Evolutionary conservation across 2,888 invertebrate genomes (phyloP), one percentile per base, ranked within the genome.

Genomic region (Drosophila stalkeri): DNA sequence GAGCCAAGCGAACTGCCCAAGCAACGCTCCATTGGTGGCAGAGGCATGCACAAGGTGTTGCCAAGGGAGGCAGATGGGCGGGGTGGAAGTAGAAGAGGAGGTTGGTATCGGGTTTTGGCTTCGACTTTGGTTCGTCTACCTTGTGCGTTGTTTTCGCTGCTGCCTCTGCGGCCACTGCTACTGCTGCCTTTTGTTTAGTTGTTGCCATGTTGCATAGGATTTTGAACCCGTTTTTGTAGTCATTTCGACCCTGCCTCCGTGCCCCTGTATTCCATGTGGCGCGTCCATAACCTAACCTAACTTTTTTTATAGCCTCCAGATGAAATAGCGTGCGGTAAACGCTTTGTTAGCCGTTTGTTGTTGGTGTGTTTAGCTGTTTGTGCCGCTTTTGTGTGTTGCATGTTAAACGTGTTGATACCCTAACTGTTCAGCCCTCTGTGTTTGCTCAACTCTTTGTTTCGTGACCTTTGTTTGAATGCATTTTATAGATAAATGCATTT

Each of bases 241-340:
- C 84, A 71, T 78, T 70, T 65, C 65, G 71, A 39, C 71, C 14
- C 23, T 16, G 41, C 43, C 33, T 43, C 7, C 27, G n/a, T 16
- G 27, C 52, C 51, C 54, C 71, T 69, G 75, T 60, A 80, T 64
- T 75, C 83, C 86, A 86, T 86, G 86, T 81, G 89, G 86, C 81
- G 86, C 84, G 89, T 88, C 89, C 89, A 90, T 89, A 89, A 89
- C 89, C 89, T 89, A 91, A 89, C 89, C 86, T 77, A 89, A 89
- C 90, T 89, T 80, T 90, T 72, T 75, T 62, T 77, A 44, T 63
- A 44, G 77, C 72, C 72, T 60, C 76, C 51, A 75, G 77, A 80
- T 76, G 77, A 71, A 77, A 80, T 77, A 80, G 77, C 77, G 72
- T 80, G 79, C 75, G 74, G 77, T 71, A 66, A 77, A 67, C 59